phyloP scores from a whole-genome alignment of 2,888 invertebrate species.

The Odontomyia ornata region DNA sequence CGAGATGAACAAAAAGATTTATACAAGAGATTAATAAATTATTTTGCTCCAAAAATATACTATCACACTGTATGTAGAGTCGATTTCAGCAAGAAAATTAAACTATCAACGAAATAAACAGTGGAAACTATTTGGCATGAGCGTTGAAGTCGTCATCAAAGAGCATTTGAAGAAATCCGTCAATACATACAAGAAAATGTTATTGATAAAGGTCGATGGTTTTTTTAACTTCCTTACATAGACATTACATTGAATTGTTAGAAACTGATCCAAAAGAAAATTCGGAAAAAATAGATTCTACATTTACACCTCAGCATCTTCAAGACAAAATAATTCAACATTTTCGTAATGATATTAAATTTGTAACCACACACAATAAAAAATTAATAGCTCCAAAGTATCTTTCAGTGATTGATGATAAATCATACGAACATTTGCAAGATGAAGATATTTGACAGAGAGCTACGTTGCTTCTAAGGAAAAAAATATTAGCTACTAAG shows the following conservation, averaged over 20 bases:
- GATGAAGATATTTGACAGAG: not conserved
- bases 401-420: conserved; percentile 8
- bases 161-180: not conserved
- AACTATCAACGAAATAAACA: not conserved
- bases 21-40: too few relatives aligned
- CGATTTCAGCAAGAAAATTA: not conserved
- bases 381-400: not conserved
- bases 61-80: too few relatives aligned
- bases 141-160: not conserved
- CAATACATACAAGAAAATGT: not conserved
- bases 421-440: conserved; percentile 19
- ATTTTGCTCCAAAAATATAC: too few relatives aligned
- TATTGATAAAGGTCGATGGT: not conserved
- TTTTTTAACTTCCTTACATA: not conserved
- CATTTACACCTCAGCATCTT: too few relatives aligned
- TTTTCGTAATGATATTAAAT: too few relatives aligned
- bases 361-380: too few relatives aligned
- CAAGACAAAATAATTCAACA: too few relatives aligned
- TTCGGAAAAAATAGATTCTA: too few relatives aligned
- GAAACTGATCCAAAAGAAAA: too few relatives aligned
- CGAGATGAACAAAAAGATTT: not conserved
- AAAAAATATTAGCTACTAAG: too few relatives aligned
- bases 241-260: too few relatives aligned
- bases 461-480: too few relatives aligned
- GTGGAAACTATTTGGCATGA: not conserved